Evolutionary conservation across 2,888 invertebrate genomes (phyloP), one percentile per base, ranked within the genome.

Genomic region (Rhodophaea formosa): DNA sequence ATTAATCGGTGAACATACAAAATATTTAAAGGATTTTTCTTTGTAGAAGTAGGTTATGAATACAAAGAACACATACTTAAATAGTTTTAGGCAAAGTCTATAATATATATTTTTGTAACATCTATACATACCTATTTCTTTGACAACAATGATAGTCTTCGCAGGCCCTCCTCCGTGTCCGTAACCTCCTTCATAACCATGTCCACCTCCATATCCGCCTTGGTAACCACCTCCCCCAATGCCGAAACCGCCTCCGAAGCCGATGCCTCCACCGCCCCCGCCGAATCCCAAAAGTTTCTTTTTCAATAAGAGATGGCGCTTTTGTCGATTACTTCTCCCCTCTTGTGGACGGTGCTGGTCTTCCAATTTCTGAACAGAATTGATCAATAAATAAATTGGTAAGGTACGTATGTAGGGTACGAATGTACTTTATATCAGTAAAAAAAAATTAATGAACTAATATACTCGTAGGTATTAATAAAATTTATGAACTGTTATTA

Each of bases 321-420:
- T 88, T 62, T 87, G 81, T 54, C 88, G 77, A 62, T 80, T 86
- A 16, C 65, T 69, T 1, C 51, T 61, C 45, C 64, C 61, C 15
- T 65, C 53, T 53, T 62, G 60, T 35, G 70, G 61, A 47, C 65
- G 68, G n/a, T 70, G 72, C 71, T 89, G 89, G 30, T 90, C 88
- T 77, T 89, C 86, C 51, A 89, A 72, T 82, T 83, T 89, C 90
- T 90, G 74, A 53, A 66, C 1, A 66, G 59, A 58, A 64, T 6
- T 56, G 61, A 56, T 17, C 42, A 8, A 39, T 14, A 51, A 29
- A 3, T 32, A 32, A 30, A 30, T 32, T n/a, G n/a, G n/a, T n/a
- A n/a, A n/a, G n/a, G n/a, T n/a, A n/a, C n/a, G n/a, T n/a, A n/a
- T n/a, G n/a, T n/a, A n/a, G n/a, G n/a, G n/a, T n/a, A n/a, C n/a